Base-by-base conservation (phyloP, 2,113 vertebrate genomes). In the Saccopteryx leptura region DNA sequence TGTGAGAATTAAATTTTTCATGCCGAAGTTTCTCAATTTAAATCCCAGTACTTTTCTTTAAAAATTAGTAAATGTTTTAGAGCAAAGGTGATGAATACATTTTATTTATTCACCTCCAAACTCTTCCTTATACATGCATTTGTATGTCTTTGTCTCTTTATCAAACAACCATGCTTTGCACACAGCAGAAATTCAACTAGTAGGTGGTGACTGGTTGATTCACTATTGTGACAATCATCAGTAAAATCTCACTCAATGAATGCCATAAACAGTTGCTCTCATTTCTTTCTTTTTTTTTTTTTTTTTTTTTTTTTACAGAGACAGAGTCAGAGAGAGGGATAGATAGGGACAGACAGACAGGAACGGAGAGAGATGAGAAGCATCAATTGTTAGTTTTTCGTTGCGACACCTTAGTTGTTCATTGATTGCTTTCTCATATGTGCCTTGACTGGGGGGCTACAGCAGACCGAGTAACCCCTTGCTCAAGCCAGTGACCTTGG, bases 31-130 rank as follows among this genome's bases (percentile, higher is more conserved):
- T 65, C 50, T 66, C 87, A 74, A 56, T 88, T 75, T 68, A 82
- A 81, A 75, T 65, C 23, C 10, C 28, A 75, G 50, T 9, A 2
- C 23, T 52, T 61, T 66, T 14, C 52, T 89, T 65, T 65, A 74
- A n/a, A 91, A 48, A 85, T 68, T n/a, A 86, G 48, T 91, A 72
- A 86, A 91, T 56, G 72, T 71, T 63, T 72, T 14, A 86, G 56
- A 86, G 26, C 26, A 91, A 86, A 65, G 13, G 9, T 71, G 18
- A 72, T 26, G 63, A 58, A 48, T 56, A 74, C 7, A 60, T 74
- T 72, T 93, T 81, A 74, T 4, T 56, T 82, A 61, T n/a, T 88
- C 10, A 81, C 76, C 21, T 88, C 21, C 52, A 87, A 11, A 9
- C 11, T 46, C 65, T 88, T 56, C 14, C 13, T 93, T 74, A n/a